phyloP scores from a whole-genome alignment of 2,888 invertebrate species.

The Drosophila anceps region DNA sequence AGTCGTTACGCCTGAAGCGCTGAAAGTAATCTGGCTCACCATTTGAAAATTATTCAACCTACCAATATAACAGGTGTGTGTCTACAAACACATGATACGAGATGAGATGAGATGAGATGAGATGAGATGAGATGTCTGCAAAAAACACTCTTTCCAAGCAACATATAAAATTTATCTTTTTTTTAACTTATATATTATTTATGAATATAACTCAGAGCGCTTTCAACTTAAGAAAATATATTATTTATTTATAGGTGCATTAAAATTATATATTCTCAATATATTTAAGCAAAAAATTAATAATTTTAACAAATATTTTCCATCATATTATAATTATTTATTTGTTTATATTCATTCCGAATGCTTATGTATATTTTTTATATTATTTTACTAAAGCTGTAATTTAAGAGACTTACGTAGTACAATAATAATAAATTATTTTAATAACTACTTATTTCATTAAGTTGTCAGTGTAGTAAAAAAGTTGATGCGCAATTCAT shows the following conservation, averaged over 20 bases:
- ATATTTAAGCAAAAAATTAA: background rate
- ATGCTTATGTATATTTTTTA: background rate
- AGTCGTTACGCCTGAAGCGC: slow-evolving; percentile 67
- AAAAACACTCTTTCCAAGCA: slow-evolving; percentile 33
- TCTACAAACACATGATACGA: background rate
- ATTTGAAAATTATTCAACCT: slow-evolving; percentile 63
- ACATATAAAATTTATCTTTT: background rate
- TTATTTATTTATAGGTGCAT: background rate
- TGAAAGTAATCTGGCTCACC: slow-evolving; percentile 71
- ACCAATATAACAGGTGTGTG: slow-evolving; percentile 48
- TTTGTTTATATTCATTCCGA: no score
- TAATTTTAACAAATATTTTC: background rate
- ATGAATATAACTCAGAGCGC: no score
- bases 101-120: background rate
- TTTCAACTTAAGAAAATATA: background rate
- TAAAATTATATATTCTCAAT: background rate
- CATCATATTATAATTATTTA: no score
- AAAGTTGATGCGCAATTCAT: no score
- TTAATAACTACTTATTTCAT: background rate
- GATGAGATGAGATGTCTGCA: background rate
- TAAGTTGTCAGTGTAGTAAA: background rate
- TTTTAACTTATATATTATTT: background rate
- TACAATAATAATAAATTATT: background rate
- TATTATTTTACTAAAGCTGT: background rate
- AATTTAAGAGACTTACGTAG: background rate